These are phyloP conservation scores for Chroicocephalus ridibundus DNA, from an alignment of 2,113 vertebrate species.

Conservation along the genomic window DNA sequence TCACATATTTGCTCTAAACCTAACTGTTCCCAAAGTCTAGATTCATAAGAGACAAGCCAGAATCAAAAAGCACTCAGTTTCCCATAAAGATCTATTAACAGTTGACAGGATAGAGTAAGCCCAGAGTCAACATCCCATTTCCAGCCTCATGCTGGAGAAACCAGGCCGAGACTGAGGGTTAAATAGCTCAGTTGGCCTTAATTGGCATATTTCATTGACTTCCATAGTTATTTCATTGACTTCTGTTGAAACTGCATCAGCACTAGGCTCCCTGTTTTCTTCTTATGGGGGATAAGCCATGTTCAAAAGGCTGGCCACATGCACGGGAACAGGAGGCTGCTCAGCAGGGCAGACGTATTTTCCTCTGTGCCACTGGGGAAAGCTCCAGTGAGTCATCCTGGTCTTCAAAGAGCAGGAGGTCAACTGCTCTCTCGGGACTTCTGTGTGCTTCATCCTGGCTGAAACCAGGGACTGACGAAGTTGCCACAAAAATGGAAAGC, in stretches of 20 bases:
- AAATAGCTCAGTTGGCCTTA: not conserved
- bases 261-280: not conserved
- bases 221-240: not conserved
- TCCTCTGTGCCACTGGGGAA: not conserved
- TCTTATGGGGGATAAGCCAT: not conserved
- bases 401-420: not conserved
- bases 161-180: not conserved
- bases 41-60: not conserved
- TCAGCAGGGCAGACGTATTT: not conserved
- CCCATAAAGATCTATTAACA: not conserved
- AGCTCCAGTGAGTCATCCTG: not conserved
- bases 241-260: not conserved
- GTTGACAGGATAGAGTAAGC: not conserved
- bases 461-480: not conserved
- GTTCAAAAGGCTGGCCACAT: not conserved
- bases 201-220: not conserved
- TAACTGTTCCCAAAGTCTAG: not conserved
- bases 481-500: conserved; percentile 45
- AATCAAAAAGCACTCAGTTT: not conserved
- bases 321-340: not conserved
- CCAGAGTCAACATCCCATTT: not conserved
- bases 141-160: not conserved
- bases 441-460: not conserved
- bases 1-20: not conserved
- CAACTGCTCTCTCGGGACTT: not conserved